Conservation (phyloP, 2,888 invertebrate genomes). For the Idaea straminata region DNA sequence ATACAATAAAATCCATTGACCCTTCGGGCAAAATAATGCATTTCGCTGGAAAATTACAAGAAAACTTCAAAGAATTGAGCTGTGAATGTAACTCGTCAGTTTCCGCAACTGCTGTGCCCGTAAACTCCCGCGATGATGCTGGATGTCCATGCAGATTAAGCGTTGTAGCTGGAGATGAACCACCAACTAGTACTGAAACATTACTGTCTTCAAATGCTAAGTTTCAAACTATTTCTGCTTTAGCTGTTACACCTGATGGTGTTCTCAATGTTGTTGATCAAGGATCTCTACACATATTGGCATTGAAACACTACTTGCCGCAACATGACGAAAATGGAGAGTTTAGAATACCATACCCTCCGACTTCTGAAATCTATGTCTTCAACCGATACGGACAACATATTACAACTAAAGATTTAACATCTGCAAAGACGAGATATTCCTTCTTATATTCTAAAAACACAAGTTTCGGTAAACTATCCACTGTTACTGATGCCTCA, state of each 20-base stretch:
- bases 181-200: conserved; percentile 90
- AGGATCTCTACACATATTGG: conserved; percentile 91
- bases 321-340: conserved; percentile 93
- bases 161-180: conserved; percentile 81
- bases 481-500: conserved; percentile 95
- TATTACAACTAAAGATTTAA: conserved; percentile 94
- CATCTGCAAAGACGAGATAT: conserved; percentile 96
- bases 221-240: conserved; percentile 92
- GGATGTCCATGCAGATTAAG: conserved; percentile 75
- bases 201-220: conserved; percentile 93
- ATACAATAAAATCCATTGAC: conserved; percentile 91
- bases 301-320: conserved; percentile 92
- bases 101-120: conserved; percentile 76
- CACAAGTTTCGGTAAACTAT: conserved; percentile 95
- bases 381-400: conserved; percentile 98
- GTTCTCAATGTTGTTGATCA: conserved; percentile 97
- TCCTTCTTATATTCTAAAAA: conserved; percentile 98
- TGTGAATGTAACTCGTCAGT: conserved; percentile 81
- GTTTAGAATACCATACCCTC: conserved; percentile 95
- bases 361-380: conserved; percentile 95
- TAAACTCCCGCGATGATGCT: conserved; percentile 62
- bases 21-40: conserved; percentile 94
- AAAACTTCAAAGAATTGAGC: conserved; percentile 76
- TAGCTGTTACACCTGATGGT: conserved; percentile 97
- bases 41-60: conserved; percentile 93